Conservation (phyloP, 2,888 invertebrate genomes). For the Sphaerophoria rueppellii region DNA sequence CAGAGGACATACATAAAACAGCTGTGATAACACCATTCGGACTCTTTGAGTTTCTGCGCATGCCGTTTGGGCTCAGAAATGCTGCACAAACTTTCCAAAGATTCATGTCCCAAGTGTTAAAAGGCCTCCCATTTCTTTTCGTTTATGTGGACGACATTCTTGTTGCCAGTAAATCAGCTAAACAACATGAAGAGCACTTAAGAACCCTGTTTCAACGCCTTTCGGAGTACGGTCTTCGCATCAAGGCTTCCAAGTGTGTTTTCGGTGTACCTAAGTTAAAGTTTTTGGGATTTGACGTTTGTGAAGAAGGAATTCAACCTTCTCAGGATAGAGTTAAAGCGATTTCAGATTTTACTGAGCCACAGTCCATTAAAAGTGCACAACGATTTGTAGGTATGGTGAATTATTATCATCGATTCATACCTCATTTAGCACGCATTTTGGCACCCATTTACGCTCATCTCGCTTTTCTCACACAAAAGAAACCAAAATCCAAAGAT, state of each 20-base stretch:
- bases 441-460: constrained; percentile 29
- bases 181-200: constrained; percentile 73
- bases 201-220: background rate
- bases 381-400: too few species aligned
- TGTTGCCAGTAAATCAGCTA: constrained; percentile 62
- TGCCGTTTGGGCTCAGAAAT: constrained; percentile 50
- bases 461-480: background rate
- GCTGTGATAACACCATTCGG: constrained; percentile 47
- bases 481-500: background rate
- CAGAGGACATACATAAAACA: constrained; percentile 73
- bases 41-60: too few species aligned
- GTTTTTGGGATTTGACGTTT: constrained; percentile 71
- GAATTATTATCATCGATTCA: too few species aligned
- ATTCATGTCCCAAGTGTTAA: constrained; percentile 51
- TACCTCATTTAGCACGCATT: background rate
- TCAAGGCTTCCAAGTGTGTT: constrained; percentile 73
- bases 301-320: constrained; percentile 62
- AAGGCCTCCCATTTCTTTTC: background rate
- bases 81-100: too few species aligned
- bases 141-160: constrained; percentile 46
- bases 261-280: constrained; percentile 58
- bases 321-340: background rate
- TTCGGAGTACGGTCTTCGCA: constrained; percentile 53
- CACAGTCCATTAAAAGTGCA: constrained; percentile 11
- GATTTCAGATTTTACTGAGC: constrained; percentile 13